Evolutionary conservation across 2,113 vertebrate genomes (phyloP), one percentile per base, ranked within the genome.

Genomic region (Centropus unirufus): DNA sequence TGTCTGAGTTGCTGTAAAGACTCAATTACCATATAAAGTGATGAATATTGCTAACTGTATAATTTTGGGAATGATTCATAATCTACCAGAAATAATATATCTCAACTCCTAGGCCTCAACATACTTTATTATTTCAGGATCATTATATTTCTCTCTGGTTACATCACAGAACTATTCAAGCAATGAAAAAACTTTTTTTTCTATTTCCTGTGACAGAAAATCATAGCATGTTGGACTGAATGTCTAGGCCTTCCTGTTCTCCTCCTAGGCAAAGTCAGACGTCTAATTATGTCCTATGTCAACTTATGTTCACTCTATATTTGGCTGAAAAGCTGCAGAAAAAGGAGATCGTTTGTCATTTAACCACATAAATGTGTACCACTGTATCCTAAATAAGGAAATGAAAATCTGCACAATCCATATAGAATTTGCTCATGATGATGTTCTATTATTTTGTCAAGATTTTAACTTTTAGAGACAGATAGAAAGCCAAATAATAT

Each of bases 301-400:
- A 81, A 18, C 11, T 55, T 82, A 44, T 14, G 11, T 42, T 70
- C 55, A 40, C 18, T 52, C 29, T 12, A 46, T 30, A 89, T 89
- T 57, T 73, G 62, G 49, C 22, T 91, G 69, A 89, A 91, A 67
- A 75, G 83, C 29, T 84, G 55, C n/a, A 92, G 77, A 87, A 91
- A 2, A 18, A 87, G 76, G 20, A 30, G 27, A 74, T 15, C 17
- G 73, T 59, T 27, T 87, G 19, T 15, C 29, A 87, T 20, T 21
- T 20, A 55, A 11, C 3, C 19, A 74, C 24, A 47, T 30, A 78
- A 87, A 91, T 39, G 74, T 5, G 8, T 23, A 58, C 16, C n/a
- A 62, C 20, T 11, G 11, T 44, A 66, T 46, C 36, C 8, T 46
- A 66, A 78, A 42, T 17, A 68, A 47, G 29, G 79, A 80, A 32